Evolutionary conservation across 1,140 invertebrate species (phyloP).

Genomic region (Dreissena polymorpha): DNA sequence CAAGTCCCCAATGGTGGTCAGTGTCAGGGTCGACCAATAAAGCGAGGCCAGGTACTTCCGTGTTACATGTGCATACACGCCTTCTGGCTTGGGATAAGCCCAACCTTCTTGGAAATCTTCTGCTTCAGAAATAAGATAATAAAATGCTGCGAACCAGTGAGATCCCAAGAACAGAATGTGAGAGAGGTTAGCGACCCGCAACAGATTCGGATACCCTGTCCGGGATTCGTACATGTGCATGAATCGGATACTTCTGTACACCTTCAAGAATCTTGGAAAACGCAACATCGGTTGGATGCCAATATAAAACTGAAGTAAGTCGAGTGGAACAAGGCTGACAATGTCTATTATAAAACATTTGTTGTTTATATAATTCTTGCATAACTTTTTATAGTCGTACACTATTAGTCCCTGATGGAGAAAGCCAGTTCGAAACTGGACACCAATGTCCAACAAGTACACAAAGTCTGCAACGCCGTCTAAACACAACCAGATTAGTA

Average conservation of each 20-base stretch:
- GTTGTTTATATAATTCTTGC: slow-evolving; percentile 92
- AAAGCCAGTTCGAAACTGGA: slow-evolving; percentile 97
- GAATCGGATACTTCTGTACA: slow-evolving; percentile 94
- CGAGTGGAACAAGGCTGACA: slow-evolving; percentile 90
- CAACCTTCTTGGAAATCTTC: slow-evolving; percentile 95
- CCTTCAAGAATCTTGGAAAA: slow-evolving; percentile 84
- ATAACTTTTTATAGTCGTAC: slow-evolving; percentile 93
- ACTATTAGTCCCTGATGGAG: slow-evolving; percentile 96
- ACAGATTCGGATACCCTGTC: slow-evolving; percentile 96
- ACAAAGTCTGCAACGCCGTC: slow-evolving; percentile 92
- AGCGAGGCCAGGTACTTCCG: slow-evolving; percentile 96
- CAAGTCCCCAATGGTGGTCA: slow-evolving; percentile 96
- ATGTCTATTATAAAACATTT: slow-evolving; percentile 93
- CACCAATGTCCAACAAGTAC: slow-evolving; percentile 92
- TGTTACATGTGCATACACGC: slow-evolving; percentile 91
- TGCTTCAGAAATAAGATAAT: slow-evolving; percentile 95
- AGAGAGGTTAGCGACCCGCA: slow-evolving; percentile 96
- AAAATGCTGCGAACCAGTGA: slow-evolving; percentile 99
- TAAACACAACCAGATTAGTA: slow-evolving; percentile 88
- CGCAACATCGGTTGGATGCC: slow-evolving; percentile 78
- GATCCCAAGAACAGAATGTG: slow-evolving; percentile 96
- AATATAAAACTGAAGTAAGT: slow-evolving; percentile 86
- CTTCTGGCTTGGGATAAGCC: slow-evolving; percentile 89
- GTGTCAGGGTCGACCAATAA: slow-evolving; percentile 97
- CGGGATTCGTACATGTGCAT: slow-evolving; percentile 98